A percentile compares a stretch with the other conserved stretches of the same genome.
These are phyloP conservation scores for Himalopsyche anomala DNA, from an alignment of 2,888 invertebrate species.

Conservation along the genomic window DNA sequence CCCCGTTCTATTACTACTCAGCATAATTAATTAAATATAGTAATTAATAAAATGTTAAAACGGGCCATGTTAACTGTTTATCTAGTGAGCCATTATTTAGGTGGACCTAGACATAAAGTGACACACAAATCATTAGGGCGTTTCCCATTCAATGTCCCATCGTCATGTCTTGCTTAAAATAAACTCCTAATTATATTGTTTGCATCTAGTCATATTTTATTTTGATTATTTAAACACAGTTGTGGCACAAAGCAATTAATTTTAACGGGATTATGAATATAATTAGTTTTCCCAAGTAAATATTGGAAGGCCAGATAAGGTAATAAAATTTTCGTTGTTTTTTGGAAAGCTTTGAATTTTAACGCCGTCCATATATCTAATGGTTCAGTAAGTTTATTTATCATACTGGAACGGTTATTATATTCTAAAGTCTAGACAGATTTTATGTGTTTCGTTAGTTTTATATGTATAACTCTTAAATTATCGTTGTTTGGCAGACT, in stretches of 20 bases:
- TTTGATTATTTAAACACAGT: conserved; percentile 9
- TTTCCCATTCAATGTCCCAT: conserved; percentile 54
- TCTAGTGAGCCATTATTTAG: conserved; percentile 62
- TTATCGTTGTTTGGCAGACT: no score
- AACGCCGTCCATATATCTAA: no score
- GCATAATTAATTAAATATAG: conserved; percentile 64
- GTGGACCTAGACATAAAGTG: conserved; percentile 56
- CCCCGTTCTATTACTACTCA: conserved; percentile 40
- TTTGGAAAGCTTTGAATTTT: no score
- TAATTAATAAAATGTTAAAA: conserved; percentile 64
- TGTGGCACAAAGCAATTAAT: not conserved
- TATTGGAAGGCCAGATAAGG: no score
- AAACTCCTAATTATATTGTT: conserved; percentile 8
- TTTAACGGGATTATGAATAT: not conserved
- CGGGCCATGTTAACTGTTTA: conserved; percentile 60
- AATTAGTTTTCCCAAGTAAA: no score
- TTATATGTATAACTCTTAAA: no score
- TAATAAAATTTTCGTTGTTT: no score
- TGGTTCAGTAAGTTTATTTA: no score
- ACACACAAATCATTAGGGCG: conserved; percentile 64
- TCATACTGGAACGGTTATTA: no score
- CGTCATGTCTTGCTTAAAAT: conserved; percentile 46
- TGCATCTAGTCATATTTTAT: conserved; percentile 17
- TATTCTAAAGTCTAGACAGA: no score
- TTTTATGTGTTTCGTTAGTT: no score